Evolutionary conservation across 2,888 invertebrate genomes (phyloP).

Genomic region (Himalopsyche kuldschensis): DNA sequence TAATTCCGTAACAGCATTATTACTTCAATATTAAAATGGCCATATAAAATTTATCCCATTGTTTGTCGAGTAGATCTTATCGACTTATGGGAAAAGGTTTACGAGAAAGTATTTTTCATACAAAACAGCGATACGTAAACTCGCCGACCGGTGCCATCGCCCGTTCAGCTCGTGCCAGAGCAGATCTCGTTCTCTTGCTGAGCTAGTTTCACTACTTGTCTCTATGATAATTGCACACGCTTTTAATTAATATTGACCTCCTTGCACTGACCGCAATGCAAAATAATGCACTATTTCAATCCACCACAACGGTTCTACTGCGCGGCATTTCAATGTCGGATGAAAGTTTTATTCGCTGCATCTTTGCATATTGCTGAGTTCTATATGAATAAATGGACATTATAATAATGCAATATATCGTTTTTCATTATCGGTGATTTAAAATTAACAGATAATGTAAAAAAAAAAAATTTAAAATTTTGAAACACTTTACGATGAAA

Average conservation of each 20-base stretch:
- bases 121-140: neutral
- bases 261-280: constrained; percentile 3
- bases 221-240: constrained; percentile 6
- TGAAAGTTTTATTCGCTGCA: neutral
- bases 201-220: neutral
- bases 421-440: too few species aligned
- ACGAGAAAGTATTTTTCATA: neutral
- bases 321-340: neutral
- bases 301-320: neutral
- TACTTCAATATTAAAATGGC: too few species aligned
- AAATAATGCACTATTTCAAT: neutral
- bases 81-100: neutral
- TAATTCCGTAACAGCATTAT: too few species aligned
- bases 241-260: constrained; percentile 15
- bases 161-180: neutral
- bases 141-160: neutral
- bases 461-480: too few species aligned
- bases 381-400: neutral
- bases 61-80: too few species aligned
- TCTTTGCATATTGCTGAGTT: neutral
- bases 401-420: neutral
- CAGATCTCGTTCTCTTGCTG: neutral
- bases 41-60: too few species aligned
- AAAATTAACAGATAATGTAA: too few species aligned
- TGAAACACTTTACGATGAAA: too few species aligned